Evolutionary conservation across 2,888 invertebrate genomes (phyloP).

Genomic region (Ommatoiulus sabulosus): DNA sequence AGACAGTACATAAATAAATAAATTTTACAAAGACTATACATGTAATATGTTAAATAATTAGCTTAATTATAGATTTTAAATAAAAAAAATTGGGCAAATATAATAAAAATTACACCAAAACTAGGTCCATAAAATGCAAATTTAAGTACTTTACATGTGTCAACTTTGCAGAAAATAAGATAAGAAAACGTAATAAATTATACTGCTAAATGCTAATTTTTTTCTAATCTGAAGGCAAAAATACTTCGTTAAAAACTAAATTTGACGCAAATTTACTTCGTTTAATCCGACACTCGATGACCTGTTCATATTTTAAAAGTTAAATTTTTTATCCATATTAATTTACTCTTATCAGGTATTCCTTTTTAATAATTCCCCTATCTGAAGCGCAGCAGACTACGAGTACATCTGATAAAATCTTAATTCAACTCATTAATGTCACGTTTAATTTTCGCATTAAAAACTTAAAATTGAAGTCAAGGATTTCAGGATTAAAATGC

Average conservation of each 20-base stretch:
- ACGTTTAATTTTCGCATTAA: not conserved
- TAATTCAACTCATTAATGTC: constrained; percentile 5
- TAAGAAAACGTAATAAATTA: not conserved
- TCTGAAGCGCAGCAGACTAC: not conserved
- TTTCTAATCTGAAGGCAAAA: not conserved
- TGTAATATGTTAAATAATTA: too few species aligned
- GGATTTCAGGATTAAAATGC: constrained; percentile 14
- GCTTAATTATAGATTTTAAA: too few species aligned
- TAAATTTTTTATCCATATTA: not conserved
- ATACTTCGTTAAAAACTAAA: not conserved
- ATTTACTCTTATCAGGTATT: not conserved
- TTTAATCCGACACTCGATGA: not conserved
- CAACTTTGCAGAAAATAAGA: constrained; percentile 13
- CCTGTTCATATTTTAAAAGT: not conserved
- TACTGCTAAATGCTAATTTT: not conserved
- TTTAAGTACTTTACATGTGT: not conserved
- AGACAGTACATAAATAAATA: too few species aligned
- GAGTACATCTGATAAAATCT: not conserved
- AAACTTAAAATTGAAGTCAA: not conserved
- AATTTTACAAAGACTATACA: too few species aligned
- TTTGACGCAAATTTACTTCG: too few species aligned
- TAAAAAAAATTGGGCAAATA: too few species aligned
- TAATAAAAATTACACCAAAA: too few species aligned
- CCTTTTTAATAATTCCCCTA: constrained; percentile 18
- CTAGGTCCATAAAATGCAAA: too few species aligned